Percentiles rank a stretch among this genome's conserved stretches.
phyloP scores from a whole-genome alignment of 1,140 invertebrate genomes.

The Hydropsyche tenuis region DNA sequence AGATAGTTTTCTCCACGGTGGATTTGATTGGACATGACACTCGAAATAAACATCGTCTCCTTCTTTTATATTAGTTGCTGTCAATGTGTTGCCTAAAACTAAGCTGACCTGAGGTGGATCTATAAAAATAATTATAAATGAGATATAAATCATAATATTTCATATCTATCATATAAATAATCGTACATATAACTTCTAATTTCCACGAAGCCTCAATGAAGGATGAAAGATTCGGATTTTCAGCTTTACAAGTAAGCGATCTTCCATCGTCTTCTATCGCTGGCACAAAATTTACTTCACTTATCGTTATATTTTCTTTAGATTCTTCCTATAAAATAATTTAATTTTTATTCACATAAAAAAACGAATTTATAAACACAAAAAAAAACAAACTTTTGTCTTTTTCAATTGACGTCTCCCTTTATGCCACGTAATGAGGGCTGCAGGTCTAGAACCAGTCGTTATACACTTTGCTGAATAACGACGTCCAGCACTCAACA shows the following conservation, averaged over 20 bases:
- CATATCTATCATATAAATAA: background rate
- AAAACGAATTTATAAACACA: background rate
- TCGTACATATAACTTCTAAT: constrained; percentile 82
- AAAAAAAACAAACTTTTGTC: constrained; percentile 66
- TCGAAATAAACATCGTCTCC: constrained; percentile 94
- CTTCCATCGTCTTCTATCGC: constrained; percentile 85
- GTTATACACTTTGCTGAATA: constrained; percentile 84
- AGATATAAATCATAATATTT: background rate
- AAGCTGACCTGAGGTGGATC: constrained; percentile 85
- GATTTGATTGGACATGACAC: constrained; percentile 88
- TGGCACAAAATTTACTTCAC: constrained; percentile 83
- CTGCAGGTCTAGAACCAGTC: constrained; percentile 81
- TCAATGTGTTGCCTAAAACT: constrained; percentile 81
- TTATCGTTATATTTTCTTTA: constrained; percentile 82
- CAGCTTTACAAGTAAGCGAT: constrained; percentile 82
- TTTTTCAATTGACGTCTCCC: constrained; percentile 78
- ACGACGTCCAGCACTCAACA: constrained; percentile 75
- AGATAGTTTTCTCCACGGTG: constrained; percentile 80
- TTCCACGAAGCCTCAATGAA: constrained; percentile 83
- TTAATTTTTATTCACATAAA: background rate
- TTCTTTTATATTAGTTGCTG: constrained; percentile 88
- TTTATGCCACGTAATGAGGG: constrained; percentile 88
- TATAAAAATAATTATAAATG: constrained; percentile 55
- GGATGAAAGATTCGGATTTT: constrained; percentile 84
- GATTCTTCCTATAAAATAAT: constrained; percentile 71